Base-by-base conservation (phyloP, 2,113 vertebrate genomes). In the Nipponia nippon region DNA sequence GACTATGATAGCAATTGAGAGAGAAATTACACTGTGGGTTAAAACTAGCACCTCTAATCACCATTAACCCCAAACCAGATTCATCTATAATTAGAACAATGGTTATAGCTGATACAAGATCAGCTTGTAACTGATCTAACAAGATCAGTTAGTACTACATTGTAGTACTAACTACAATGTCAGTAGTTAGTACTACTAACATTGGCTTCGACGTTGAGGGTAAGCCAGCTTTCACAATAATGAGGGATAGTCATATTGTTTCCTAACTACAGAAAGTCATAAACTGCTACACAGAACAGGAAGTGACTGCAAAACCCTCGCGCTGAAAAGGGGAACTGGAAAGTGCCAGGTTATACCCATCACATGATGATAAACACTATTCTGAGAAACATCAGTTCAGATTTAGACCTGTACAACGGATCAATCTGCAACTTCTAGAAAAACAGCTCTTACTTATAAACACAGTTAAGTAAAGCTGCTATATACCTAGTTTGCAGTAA, bases 241-340 rank as follows among this genome's bases (percentile, higher is more conserved):
- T 2, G 66, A 42, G 70, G 76, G 42, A 29, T 0, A 84, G 49
- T 8, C 11, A 59, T 2, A 7, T 8, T 52, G 25, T 96, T 88
- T 95, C 91, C 76, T 19, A 69, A 96, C 23, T 52, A 9, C 61
- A 86, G 53, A 94, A 94, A 94, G 90, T 73, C 90, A 76, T 75
- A 21, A 30, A 71, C 9, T 71, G 79, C 93, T 21, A 19, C 44
- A 9, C 0, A 47, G 83, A 62, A 70, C 59, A 27, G 97, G 97
- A 97, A 96, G 50, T 8, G 50, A 56, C 87, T 63, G 30, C 72
- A 58, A 4, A 77, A 40, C 27, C 11, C 46, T 52, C 4, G 1
- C 26, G 4, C 75, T 36, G 7, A 27, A 95, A 97, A 97, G 84
- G 70, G 86, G 97, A 97, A 97, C 94, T 95, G 87, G n/a, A n/a